Conservation (phyloP, 1,140 invertebrate species). For the Drosophila kikkawai region DNA sequence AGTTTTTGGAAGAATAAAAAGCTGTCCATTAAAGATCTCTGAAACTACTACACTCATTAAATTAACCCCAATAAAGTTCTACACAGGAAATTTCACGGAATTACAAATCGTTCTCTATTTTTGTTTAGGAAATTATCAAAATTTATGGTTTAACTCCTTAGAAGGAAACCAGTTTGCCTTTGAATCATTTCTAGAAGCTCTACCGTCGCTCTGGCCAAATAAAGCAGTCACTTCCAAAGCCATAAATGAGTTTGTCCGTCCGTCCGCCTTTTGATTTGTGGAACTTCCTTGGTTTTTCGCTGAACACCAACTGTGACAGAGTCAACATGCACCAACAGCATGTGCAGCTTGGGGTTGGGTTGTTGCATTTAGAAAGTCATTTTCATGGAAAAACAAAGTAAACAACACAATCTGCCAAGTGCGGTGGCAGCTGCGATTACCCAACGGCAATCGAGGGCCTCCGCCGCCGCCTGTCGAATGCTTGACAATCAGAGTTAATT, state of each 20-base stretch:
- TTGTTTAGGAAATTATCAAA: conserved; percentile 38
- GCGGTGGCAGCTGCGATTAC: conserved; percentile 50
- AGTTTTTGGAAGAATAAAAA: conserved; percentile 9
- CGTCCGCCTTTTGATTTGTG: conserved; percentile 11
- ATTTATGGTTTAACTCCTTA: conserved; percentile 26
- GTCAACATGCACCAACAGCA: conserved; percentile 52
- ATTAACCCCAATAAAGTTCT: conserved; percentile 27
- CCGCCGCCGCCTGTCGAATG: conserved; percentile 33
- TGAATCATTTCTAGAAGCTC: conserved; percentile 32
- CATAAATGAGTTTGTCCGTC: conserved; percentile 34
- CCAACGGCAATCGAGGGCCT: conserved; percentile 48
- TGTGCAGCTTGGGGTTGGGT: conserved; percentile 16
- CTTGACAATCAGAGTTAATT: conserved; percentile 59
- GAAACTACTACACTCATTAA: conserved; percentile 28
- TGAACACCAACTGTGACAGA: background rate
- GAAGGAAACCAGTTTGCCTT: conserved; percentile 47
- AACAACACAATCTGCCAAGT: conserved; percentile 48
- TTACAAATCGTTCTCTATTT: conserved; percentile 24
- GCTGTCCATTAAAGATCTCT: conserved; percentile 1
- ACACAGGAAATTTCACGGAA: conserved; percentile 22
- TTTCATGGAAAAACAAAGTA: conserved; percentile 40
- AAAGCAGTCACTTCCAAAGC: conserved; percentile 13
- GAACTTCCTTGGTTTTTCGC: conserved; percentile 39
- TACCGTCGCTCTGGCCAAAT: conserved; percentile 18
- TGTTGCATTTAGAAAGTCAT: conserved; percentile 65